phyloP scores from a whole-genome alignment of 2,888 invertebrate genomes.

The Gari tellinella region DNA sequence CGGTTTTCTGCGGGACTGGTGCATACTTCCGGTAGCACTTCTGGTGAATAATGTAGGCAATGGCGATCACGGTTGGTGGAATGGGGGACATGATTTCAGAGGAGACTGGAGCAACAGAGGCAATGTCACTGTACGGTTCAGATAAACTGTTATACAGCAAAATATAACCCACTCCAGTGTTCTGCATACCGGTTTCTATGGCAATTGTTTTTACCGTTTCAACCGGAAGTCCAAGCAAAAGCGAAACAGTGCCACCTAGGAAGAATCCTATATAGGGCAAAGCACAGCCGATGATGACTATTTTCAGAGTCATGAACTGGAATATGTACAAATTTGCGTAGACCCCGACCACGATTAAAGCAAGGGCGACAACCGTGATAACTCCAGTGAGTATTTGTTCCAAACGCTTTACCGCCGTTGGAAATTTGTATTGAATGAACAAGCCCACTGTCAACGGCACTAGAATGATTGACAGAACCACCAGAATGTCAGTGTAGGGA shows the following conservation, averaged over 20 bases:
- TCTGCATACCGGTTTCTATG: constrained; percentile 93
- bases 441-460: too few relatives aligned
- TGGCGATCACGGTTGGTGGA: constrained; percentile 87
- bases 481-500: constrained; percentile 88
- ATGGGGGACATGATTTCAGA: constrained; percentile 96
- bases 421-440: too few relatives aligned
- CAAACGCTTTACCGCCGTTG: too few relatives aligned
- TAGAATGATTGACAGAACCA: too few relatives aligned
- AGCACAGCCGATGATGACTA: constrained; percentile 72
- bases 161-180: constrained; percentile 96
- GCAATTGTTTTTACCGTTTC: constrained; percentile 88
- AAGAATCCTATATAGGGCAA: constrained; percentile 80
- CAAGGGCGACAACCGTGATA: constrained; percentile 91
- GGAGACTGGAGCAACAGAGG: constrained; percentile 86
- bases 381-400: constrained; percentile 90
- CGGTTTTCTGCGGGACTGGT: constrained; percentile 17
- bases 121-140: constrained; percentile 94
- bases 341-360: constrained; percentile 94
- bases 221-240: constrained; percentile 80
- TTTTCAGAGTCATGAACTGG: constrained; percentile 89
- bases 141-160: constrained; percentile 91
- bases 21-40: constrained; percentile 54
- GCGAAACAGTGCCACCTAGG: constrained; percentile 71
- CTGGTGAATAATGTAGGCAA: constrained; percentile 63
- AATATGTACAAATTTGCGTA: constrained; percentile 96